Evolutionary conservation across 2,888 invertebrate genomes (phyloP), one percentile per base, ranked within the genome.

Genomic region (Rhabditoides inermis): DNA sequence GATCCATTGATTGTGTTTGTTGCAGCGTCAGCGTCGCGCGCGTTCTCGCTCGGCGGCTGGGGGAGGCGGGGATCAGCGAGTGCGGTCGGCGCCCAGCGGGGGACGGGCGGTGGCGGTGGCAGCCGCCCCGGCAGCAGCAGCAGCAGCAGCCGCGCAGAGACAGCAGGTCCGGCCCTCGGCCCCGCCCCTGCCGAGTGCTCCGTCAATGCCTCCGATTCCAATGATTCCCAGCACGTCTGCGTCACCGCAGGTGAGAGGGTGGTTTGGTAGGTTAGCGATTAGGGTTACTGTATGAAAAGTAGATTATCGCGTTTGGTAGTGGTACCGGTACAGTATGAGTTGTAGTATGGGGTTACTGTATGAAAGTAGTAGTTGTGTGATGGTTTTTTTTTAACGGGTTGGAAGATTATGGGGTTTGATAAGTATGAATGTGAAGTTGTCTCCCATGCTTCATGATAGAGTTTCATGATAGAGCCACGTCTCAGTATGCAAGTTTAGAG

Each of bases 31-130:
- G 37, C 58, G 61, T 36, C 58, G 63, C 28, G 61, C 60, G 49
- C 50, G 63, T 10, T 62, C 62, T 26, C 58, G 63, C 18, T 55
- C 63, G 7, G 61, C 65, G 4, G 61, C 59, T 12, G 61, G 59
- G 28, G 55, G 49, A n/a, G n/a, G n/a, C n/a, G n/a, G n/a, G n/a
- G n/a, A n/a, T n/a, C n/a, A n/a, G n/a, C 35, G 36, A 36, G 46
- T 25, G 46, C 35, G 2, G 46, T 26, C 3, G 28, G 28, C 20
- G 30, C 35, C 6, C 23, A 36, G n/a, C 10, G 37, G 10, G 37
- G n/a, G 5, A 20, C 5, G 5, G 37, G 37, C 5, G 37, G 37
- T n/a, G 37, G 37, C 5, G 37, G 37, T n/a, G 37, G 37, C 15
- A 26, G 25, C 18, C 18, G n/a, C n/a, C 23, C 27, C 23, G 48